These are phyloP conservation scores for Orientallactaga bullata DNA, from an alignment of 2,113 vertebrate species.

Conservation along the genomic window DNA sequence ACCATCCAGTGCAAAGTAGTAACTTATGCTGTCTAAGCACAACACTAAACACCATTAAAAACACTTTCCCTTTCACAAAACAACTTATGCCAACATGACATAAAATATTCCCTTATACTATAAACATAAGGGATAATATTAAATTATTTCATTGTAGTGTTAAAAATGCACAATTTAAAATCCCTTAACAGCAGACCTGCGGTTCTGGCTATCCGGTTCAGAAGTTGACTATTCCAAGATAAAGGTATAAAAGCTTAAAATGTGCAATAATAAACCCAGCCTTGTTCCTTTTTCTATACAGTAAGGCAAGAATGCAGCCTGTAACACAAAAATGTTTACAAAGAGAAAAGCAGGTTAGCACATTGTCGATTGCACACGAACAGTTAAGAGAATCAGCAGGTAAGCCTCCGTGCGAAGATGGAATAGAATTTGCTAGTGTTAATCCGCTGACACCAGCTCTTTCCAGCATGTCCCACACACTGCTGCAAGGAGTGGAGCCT, in stretches of 20 bases:
- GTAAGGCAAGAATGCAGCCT: slow-evolving; percentile 85
- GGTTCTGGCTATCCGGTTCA: slow-evolving; percentile 75
- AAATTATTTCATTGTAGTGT: slow-evolving; percentile 75
- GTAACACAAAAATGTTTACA: slow-evolving; percentile 78
- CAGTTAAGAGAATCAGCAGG: slow-evolving; percentile 74
- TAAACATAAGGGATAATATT: slow-evolving; percentile 50
- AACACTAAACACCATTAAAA: neutral
- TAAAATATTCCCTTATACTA: slow-evolving; percentile 15
- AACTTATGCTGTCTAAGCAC: slow-evolving; percentile 24
- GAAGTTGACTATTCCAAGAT: slow-evolving; percentile 78
- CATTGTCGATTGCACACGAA: slow-evolving; percentile 81
- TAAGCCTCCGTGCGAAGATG: slow-evolving; percentile 81
- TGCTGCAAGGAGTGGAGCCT: slow-evolving; percentile 68
- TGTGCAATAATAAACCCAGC: slow-evolving; percentile 85
- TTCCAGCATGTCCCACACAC: slow-evolving; percentile 64
- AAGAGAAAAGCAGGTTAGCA: slow-evolving; percentile 84
- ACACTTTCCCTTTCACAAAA: slow-evolving; percentile 60
- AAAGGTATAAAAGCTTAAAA: slow-evolving; percentile 85
- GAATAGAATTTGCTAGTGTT: slow-evolving; percentile 85
- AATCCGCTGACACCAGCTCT: slow-evolving; percentile 48
- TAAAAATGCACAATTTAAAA: slow-evolving; percentile 86
- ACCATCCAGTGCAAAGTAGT: slow-evolving; percentile 35
- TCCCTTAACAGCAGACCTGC: slow-evolving; percentile 78
- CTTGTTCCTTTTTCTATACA: slow-evolving; percentile 80
- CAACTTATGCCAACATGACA: slow-evolving; percentile 12